phyloP scores from a whole-genome alignment of 2,888 invertebrate species.

The Tenthredo notha region DNA sequence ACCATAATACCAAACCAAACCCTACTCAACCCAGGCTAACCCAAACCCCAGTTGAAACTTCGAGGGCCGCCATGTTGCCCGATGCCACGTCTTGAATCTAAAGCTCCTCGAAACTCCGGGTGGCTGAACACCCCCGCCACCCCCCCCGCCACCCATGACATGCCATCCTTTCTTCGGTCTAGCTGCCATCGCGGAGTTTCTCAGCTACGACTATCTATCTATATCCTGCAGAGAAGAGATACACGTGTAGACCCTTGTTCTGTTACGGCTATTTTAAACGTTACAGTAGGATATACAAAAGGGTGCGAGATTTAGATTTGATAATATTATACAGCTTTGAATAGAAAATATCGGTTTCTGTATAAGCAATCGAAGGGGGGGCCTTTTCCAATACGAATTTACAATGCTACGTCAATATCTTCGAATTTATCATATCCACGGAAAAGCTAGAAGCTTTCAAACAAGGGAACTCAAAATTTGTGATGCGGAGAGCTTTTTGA shows the following conservation, averaged over 20 bases:
- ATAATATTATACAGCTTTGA: not conserved
- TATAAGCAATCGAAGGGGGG: not conserved
- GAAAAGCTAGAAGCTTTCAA: no score
- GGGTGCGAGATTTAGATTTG: not conserved
- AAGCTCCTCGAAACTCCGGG: slow-evolving; percentile 47
- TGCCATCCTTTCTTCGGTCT: slow-evolving; percentile 54
- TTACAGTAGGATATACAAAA: not conserved
- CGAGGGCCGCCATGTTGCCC: slow-evolving; percentile 51
- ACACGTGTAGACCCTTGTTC: slow-evolving; percentile 34
- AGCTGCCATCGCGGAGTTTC: slow-evolving; percentile 19
- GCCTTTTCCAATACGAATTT: no score
- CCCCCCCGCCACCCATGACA: slow-evolving; percentile 36
- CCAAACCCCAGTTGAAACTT: slow-evolving; percentile 18
- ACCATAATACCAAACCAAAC: slow-evolving; percentile 57
- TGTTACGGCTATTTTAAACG: not conserved
- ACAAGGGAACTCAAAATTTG: no score
- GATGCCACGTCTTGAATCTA: slow-evolving; percentile 43
- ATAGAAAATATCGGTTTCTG: not conserved
- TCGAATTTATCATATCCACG: no score
- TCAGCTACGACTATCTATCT: not conserved
- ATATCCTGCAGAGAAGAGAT: not conserved
- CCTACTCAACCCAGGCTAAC: slow-evolving; percentile 51
- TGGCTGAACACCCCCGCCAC: slow-evolving; percentile 41
- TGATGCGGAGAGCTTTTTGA: no score
- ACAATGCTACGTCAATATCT: no score